Base-by-base conservation (phyloP, 2,888 invertebrate species). In the Lycaena phlaeas region DNA sequence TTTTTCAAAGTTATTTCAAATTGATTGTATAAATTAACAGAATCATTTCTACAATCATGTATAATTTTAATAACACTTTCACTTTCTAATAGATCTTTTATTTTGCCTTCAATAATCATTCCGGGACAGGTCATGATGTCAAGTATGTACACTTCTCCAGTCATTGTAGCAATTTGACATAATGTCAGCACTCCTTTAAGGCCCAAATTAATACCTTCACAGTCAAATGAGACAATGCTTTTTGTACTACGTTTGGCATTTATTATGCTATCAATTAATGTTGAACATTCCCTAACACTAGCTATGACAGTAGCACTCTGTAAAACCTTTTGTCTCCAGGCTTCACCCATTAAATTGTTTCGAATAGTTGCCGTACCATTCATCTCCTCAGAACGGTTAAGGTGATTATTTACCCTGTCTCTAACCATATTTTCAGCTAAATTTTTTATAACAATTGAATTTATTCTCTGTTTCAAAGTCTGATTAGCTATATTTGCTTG, bases 181-280 rank as follows among this genome's bases (percentile, higher is more conserved):
- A 97, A 76, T 2, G 96, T 96, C 45, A 97, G 84, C 54, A 94
- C 92, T 11, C 96, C 96, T 66, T 94, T 95, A 1, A 91, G 85
- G 14, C 97, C 97, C 45, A 97, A 85, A 74, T 96, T 96, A 40
- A 97, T 93, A 10, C 97, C 96, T 79, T 97, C 97, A 57, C 95
- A 95, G 67, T 97, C 97, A 59, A 97, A 89, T 0, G 95, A 94
- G 14, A 97, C 87, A 43, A 91, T 89, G 40, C 88, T 87, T 54
- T 86, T 87, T 40, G 77, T 61, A 45, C 78, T 78, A 38, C 81
- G 74, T 58, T 78, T 85, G 42, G 87, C 85, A 51, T 87, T 86
- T 65, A 92, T 86, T 48, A 93, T 89, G 45, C 91, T 90, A 36
- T 92, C 92, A 38, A 92, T 88, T 43, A 95, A 87, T 58, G 91